phyloP scores from a whole-genome alignment of 2,113 vertebrate species.

The Oostethus manadensis region DNA sequence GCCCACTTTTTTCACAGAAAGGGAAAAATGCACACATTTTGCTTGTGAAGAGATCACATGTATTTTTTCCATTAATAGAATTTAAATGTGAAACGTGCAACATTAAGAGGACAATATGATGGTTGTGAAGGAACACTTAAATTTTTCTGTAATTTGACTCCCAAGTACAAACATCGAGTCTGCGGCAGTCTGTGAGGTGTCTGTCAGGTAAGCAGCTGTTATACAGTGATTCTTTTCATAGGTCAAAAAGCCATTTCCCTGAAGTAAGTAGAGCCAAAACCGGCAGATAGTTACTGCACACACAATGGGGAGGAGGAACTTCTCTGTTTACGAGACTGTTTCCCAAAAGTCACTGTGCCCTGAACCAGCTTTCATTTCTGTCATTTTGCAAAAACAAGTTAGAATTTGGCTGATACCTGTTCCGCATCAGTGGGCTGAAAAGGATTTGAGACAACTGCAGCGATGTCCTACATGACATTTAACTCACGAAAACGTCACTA shows the following conservation, averaged over 20 bases:
- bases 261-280: not conserved
- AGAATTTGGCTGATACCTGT: not conserved
- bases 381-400: constrained; percentile 6
- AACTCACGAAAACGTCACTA: not conserved
- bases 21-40: too few relatives aligned
- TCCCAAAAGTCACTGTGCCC: constrained; percentile 1
- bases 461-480: not conserved
- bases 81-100: too few relatives aligned
- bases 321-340: constrained; percentile 2
- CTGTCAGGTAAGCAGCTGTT: not conserved
- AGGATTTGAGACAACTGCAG: not conserved
- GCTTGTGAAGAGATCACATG: too few relatives aligned
- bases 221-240: constrained; percentile 7
- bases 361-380: not conserved
- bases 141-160: constrained; percentile 6
- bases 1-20: too few relatives aligned
- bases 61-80: too few relatives aligned
- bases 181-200: constrained; percentile 2
- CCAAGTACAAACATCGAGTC: not conserved
- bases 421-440: not conserved
- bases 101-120: not conserved
- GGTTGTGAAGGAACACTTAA: constrained; percentile 5
- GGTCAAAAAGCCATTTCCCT: constrained; percentile 1
- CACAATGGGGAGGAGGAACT: not conserved
- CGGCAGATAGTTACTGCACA: not conserved